Percentiles rank a stretch among this genome's conserved stretches.
phyloP scores from a whole-genome alignment of 2,113 vertebrate genomes.

The Progne subis region DNA sequence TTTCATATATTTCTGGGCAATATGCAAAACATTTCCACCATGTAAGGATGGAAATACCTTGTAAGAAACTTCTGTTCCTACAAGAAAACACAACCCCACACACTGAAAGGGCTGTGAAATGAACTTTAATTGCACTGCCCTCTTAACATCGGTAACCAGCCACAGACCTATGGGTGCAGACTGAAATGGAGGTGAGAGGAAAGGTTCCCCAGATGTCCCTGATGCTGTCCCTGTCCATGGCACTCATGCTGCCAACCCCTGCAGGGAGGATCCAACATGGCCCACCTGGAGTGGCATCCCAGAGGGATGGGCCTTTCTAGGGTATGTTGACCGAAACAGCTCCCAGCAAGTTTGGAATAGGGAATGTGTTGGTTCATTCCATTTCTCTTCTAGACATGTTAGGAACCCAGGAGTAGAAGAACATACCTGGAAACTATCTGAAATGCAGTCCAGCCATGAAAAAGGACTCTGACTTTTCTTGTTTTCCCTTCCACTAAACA shows the following conservation, averaged over 20 bases:
- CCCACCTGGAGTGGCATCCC: not conserved
- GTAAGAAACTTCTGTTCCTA: not conserved
- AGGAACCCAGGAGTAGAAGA: not conserved
- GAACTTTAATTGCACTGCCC: not conserved
- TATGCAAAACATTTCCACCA: not conserved
- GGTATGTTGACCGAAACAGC: not conserved
- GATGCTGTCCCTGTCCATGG: not conserved
- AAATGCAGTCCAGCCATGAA: not conserved
- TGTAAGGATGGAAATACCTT: accelerated
- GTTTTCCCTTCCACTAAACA: not conserved
- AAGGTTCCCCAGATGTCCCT: not conserved
- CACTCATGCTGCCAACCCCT: accelerated
- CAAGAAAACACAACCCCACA: not conserved
- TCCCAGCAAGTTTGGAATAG: not conserved
- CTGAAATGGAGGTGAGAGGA: not conserved
- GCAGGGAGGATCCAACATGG: not conserved
- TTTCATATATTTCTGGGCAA: not conserved
- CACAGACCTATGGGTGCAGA: not conserved
- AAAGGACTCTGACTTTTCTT: not conserved
- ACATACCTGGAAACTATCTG: not conserved
- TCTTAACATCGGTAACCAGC: accelerated
- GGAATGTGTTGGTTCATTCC: not conserved
- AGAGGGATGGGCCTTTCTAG: not conserved
- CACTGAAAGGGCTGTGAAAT: not conserved
- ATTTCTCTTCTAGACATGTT: not conserved